Percentiles rank a stretch among this genome's conserved stretches.
phyloP scores from a whole-genome alignment of 2,888 invertebrate genomes.

The Orthonevra nobilis region DNA sequence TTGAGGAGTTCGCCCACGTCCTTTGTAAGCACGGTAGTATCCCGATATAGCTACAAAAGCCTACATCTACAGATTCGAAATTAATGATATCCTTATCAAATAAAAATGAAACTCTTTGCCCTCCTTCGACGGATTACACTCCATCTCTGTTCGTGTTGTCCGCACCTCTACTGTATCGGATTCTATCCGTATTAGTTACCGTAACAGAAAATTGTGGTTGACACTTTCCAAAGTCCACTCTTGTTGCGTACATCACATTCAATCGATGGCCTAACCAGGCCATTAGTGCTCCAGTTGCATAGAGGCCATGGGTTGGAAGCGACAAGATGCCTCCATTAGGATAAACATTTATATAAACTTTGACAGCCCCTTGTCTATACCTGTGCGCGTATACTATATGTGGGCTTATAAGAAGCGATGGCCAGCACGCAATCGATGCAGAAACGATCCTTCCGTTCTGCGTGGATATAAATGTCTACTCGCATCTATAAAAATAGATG shows the following conservation, averaged over 20 bases:
- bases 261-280: constrained; percentile 5
- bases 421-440: constrained; percentile 53
- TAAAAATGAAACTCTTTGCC: not conserved
- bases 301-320: constrained; percentile 5
- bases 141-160: too few species aligned
- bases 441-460: constrained; percentile 48
- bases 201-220: constrained; percentile 52
- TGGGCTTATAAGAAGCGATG: constrained; percentile 46
- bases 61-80: too few species aligned
- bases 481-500: constrained; percentile 40
- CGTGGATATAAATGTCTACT: not conserved
- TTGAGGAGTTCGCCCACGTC: too few species aligned
- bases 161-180: too few species aligned
- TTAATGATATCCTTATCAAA: not conserved
- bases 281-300: constrained; percentile 28
- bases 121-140: constrained; percentile 34
- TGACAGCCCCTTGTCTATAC: constrained; percentile 24
- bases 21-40: too few species aligned
- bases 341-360: constrained; percentile 55
- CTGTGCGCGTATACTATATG: not conserved
- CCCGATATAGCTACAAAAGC: too few species aligned
- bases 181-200: constrained; percentile 39
- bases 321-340: constrained; percentile 45
- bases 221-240: constrained; percentile 47
- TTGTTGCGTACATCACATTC: constrained; percentile 24